Evolutionary conservation across 2,797 vertebrate genomes (phyloP).

Genomic region (Xiphophorus birchmanni): DNA sequence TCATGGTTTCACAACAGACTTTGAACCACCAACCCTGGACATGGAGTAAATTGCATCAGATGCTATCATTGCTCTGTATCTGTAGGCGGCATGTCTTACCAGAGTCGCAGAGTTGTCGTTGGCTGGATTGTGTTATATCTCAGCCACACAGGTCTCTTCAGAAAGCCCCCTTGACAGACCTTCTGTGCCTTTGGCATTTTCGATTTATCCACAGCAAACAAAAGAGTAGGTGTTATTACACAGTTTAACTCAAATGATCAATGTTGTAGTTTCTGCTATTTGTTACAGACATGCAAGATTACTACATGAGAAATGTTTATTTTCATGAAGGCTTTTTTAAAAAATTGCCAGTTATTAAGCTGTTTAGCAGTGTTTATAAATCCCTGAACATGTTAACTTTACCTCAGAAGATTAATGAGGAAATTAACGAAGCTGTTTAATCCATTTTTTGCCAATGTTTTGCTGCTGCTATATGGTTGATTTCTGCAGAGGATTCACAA

Average conservation of each 20-base stretch:
- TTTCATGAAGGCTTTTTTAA: neutral
- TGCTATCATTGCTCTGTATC: constrained; percentile 77
- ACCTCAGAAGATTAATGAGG: neutral
- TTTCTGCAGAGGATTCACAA: neutral
- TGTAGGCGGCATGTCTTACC: constrained; percentile 66
- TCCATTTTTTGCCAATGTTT: neutral
- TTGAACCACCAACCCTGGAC: constrained; percentile 70
- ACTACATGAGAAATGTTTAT: neutral
- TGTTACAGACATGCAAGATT: neutral
- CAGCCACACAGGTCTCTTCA: constrained; percentile 57
- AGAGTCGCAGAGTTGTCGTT: constrained; percentile 51
- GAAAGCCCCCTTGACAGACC: constrained; percentile 40
- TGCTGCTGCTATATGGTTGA: neutral
- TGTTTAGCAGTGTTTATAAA: neutral
- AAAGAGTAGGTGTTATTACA: neutral
- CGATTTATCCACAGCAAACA: constrained; percentile 39
- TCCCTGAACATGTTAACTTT: neutral
- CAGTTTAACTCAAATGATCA: neutral
- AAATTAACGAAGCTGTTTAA: neutral
- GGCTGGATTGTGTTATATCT: constrained; percentile 62
- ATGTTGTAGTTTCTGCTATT: neutral
- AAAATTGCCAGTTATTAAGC: neutral
- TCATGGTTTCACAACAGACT: constrained; percentile 58
- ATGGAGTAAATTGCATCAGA: constrained; percentile 76
- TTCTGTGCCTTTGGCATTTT: constrained; percentile 36